Evolutionary conservation across 2,797 vertebrate genomes (phyloP).

Genomic region (Macroramphosus scolopax): DNA sequence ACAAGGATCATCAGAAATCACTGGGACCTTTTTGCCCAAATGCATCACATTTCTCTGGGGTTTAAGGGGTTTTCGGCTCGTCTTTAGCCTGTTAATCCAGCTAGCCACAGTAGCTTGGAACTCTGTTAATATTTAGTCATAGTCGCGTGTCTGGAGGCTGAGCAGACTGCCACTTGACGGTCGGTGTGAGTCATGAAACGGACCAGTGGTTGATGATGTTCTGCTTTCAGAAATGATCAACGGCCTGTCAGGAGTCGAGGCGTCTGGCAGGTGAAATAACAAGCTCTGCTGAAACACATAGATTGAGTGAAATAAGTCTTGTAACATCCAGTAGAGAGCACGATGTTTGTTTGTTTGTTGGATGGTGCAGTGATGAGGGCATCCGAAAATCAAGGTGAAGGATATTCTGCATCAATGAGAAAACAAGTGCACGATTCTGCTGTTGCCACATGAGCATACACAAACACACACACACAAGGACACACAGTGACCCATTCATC

Average conservation of each 20-base stretch:
- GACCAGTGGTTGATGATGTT: slow-evolving; percentile 26
- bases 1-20: slow-evolving; percentile 35
- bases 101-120: slow-evolving; percentile 65
- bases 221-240: slow-evolving; percentile 30
- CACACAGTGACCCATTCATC: slow-evolving; percentile 71
- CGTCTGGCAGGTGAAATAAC: slow-evolving; percentile 52
- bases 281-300: slow-evolving; percentile 32
- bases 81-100: slow-evolving; percentile 48
- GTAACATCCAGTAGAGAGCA: neutral
- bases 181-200: slow-evolving; percentile 56
- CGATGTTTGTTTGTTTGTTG: slow-evolving; percentile 13
- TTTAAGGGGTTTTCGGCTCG: slow-evolving; percentile 46
- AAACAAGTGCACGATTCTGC: slow-evolving; percentile 46
- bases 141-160: slow-evolving; percentile 61
- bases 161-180: slow-evolving; percentile 50
- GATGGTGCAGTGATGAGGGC: slow-evolving; percentile 5
- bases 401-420: slow-evolving; percentile 60
- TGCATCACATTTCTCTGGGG: slow-evolving; percentile 55
- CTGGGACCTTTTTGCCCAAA: slow-evolving; percentile 34
- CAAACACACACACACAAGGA: slow-evolving; percentile 12
- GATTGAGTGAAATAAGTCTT: slow-evolving; percentile 6
- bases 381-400: slow-evolving; percentile 20
- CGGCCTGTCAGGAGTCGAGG: slow-evolving; percentile 20
- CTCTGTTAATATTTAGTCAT: slow-evolving; percentile 54
- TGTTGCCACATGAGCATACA: slow-evolving; percentile 30